A percentile compares a stretch with the other conserved stretches of the same genome.
Conservation (phyloP, 2,888 invertebrate genomes). For the Nephrotoma flavescens region DNA sequence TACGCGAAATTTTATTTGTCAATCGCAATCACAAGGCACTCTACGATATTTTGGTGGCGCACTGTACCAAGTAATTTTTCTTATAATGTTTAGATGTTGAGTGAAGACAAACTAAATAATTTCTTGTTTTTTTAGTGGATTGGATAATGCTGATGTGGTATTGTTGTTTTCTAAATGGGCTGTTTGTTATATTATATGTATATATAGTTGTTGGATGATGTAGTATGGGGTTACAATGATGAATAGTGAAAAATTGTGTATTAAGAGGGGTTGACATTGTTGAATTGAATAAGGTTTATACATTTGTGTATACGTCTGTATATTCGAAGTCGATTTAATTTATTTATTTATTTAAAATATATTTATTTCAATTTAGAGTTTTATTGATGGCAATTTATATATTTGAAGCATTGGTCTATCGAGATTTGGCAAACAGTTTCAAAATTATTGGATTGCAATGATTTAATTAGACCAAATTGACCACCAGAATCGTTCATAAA, state of each 20-base stretch:
- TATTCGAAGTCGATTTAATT: not conserved
- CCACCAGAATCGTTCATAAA: not conserved
- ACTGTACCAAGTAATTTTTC: not conserved
- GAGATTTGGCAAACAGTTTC: not conserved
- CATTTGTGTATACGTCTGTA: not conserved
- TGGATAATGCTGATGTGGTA: not conserved
- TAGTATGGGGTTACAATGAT: not conserved
- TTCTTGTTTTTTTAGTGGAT: not conserved
- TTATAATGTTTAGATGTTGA: not conserved
- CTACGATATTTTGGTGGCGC: not conserved
- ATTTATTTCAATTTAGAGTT: not conserved
- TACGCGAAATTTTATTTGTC: no score
- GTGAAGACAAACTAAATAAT: not conserved
- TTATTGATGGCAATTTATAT: not conserved
- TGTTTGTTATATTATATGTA: not conserved
- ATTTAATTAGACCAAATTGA: not conserved
- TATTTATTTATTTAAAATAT: not conserved
- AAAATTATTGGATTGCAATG: not conserved
- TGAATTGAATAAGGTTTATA: not conserved
- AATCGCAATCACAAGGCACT: no score
- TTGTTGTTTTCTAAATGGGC: not conserved
- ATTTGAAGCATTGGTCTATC: not conserved
- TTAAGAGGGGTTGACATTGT: not conserved
- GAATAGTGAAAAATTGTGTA: not conserved
- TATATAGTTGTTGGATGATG: not conserved